Evolutionary conservation across 2,888 invertebrate genomes (phyloP), one percentile per base, ranked within the genome.

Genomic region (Ennomos fuscantarius): DNA sequence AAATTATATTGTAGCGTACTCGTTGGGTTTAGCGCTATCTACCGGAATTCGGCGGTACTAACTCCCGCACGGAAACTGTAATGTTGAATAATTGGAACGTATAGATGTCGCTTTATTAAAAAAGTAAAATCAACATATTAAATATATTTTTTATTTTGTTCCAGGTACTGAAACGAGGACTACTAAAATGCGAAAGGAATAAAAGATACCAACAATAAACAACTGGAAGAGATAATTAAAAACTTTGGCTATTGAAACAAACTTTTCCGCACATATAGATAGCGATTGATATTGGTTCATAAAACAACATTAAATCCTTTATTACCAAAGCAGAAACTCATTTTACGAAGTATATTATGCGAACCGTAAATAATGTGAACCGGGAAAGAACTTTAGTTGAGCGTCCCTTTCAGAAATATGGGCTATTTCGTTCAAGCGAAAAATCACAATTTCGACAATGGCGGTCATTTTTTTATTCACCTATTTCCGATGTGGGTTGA

Each of bases 31-130:
- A 52, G 55, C 57, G 65, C 62, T 58, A 63, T 72, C 80, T 79
- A 70, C 46, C 61, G 70, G 68, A 32, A 57, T 12, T 34, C 6
- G 9, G 37, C 13, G 15, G 70, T 63, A 79, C 69, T 71, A 65
- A n/a, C n/a, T 51, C 0, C 31, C 32, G 8, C 10, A 40, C 37
- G n/a, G 13, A 47, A 47, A 40, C 50, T 34, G 36, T 12, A 51
- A 36, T 37, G 37, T 61, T 39, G 44, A 31, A 1, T n/a, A 15
- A 36, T 51, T 55, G 5, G 43, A 47, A 44, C 13, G 40, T 40
- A 65, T 66, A 79, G 80, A 72, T 76, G 78, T 70, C 78, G 73
- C 52, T 71, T 52, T 54, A 34, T 35, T 39, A 10, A 35, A 40
- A 24, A 42, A 42, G 11, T 24, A 13, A 15, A 32, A 36, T 34